Conservation (phyloP, 2,797 vertebrate species). For the Hoplostethus mediterraneus region DNA sequence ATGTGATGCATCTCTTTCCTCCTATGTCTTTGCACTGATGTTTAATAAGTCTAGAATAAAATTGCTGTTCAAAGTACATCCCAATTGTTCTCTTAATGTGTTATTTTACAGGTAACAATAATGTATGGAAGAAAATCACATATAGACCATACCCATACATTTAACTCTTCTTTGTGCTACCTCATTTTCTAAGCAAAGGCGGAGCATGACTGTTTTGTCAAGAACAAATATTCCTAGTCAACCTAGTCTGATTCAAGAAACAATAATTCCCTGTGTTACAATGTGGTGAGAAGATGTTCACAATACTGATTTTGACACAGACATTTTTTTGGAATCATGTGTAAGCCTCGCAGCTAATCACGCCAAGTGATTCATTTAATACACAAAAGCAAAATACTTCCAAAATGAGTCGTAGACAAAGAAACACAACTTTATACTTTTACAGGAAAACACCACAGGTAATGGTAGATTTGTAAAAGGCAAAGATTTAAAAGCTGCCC, state of each 20-base stretch:
- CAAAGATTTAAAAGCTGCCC: too few relatives aligned
- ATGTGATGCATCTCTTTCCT: neutral
- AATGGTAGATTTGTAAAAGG: too few relatives aligned
- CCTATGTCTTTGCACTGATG: neutral
- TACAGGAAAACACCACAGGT: too few relatives aligned
- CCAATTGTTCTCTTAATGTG: neutral
- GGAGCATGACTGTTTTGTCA: neutral
- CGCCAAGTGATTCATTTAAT: neutral
- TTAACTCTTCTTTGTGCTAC: neutral
- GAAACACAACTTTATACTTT: neutral
- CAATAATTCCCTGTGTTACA: neutral
- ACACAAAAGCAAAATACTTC: neutral
- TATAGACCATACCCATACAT: neutral
- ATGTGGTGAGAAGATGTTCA: neutral
- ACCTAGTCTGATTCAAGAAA: neutral
- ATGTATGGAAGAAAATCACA: neutral
- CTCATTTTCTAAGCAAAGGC: neutral
- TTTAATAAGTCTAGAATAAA: conserved; percentile 12
- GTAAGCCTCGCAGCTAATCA: neutral
- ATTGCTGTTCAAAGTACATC: neutral
- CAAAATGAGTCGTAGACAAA: too few relatives aligned
- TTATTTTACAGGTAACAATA: neutral
- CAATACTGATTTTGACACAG: too few relatives aligned
- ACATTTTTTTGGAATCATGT: neutral
- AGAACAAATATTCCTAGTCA: neutral